phyloP scores from a whole-genome alignment of 2,113 vertebrate species.

The Struthidea cinerea region DNA sequence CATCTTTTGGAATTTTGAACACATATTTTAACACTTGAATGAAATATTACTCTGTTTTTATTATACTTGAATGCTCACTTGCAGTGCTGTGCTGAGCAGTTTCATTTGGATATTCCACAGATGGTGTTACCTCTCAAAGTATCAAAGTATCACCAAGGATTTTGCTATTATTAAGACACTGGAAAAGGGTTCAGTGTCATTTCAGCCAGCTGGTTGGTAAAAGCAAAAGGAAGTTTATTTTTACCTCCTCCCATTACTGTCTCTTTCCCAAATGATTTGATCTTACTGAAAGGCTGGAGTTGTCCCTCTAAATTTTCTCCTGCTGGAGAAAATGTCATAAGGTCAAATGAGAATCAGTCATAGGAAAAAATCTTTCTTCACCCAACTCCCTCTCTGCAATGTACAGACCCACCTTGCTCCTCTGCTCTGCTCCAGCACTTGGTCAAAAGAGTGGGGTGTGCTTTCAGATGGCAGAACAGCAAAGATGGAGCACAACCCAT shows the following conservation, averaged over 20 bases:
- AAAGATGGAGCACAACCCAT: neutral
- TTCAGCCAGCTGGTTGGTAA: neutral
- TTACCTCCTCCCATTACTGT: neutral
- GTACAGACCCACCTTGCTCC: neutral
- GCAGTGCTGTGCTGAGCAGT: neutral
- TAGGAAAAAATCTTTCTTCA: neutral
- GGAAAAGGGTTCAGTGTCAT: neutral
- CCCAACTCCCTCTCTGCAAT: neutral
- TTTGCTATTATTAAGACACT: neutral
- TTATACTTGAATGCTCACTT: neutral
- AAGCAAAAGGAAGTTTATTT: neutral
- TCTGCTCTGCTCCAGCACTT: neutral
- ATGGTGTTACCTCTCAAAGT: fast-evolving
- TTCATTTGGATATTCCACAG: neutral
- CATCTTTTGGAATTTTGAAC: neutral
- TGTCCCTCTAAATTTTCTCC: neutral
- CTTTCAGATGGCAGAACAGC: neutral
- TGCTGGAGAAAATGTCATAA: neutral
- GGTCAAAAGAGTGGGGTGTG: neutral
- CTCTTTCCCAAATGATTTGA: neutral
- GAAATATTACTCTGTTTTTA: neutral
- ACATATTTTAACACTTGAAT: neutral
- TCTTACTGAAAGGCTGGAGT: neutral
- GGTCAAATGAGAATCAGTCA: neutral
- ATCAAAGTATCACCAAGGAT: neutral